Evolutionary conservation across 2,888 invertebrate species (phyloP), one percentile per base, ranked within the genome.

Genomic region (Pseudanteris insignis): DNA sequence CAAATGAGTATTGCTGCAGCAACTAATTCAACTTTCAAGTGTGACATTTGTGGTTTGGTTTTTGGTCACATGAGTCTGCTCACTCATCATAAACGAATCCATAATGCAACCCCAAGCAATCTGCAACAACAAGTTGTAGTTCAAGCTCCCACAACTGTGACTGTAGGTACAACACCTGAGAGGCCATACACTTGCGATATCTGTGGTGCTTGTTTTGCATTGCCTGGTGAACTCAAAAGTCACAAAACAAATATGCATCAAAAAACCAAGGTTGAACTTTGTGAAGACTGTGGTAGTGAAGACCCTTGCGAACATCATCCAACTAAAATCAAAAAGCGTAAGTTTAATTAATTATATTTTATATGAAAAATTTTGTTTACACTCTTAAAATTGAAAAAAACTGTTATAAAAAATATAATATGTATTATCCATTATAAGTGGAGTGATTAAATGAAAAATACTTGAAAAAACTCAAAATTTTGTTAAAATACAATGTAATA

Each of bases 21-120:
- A 1, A 80, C 90, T 9, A 91, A 90, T 74, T 91, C 92, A 14
- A 91, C 91, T 68, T 92, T 91, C 78, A 93, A 92, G 81, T 92
- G 92, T 81, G 92, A 93, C 79, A 89, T 92, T 5, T 92, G 92
- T 74, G 92, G 92, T 32, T 82, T 92, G 59, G 91, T 91, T 84
- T 93, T 92, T 78, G 89, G 90, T 1, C 92, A 92, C 75, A 84
- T 92, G 64, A 87, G 90, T 34, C 79, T 92, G 53, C 81, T 92
- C n/a, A 92, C 91, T 81, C 91, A 92, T 72, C 92, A 92, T 79
- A 93, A 92, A 81, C 86, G 91, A 67, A 88, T 90, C 73, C 91
- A 91, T 76, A 86, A 88, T 63, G 72, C 78, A n/a, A 78, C 80
- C 9, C 78, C 78, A 4, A 78, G 77, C 54, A 79, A 76, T 65